Base-by-base conservation (phyloP, 2,888 invertebrate genomes). In the Imbricaverruca yamaguchii region DNA sequence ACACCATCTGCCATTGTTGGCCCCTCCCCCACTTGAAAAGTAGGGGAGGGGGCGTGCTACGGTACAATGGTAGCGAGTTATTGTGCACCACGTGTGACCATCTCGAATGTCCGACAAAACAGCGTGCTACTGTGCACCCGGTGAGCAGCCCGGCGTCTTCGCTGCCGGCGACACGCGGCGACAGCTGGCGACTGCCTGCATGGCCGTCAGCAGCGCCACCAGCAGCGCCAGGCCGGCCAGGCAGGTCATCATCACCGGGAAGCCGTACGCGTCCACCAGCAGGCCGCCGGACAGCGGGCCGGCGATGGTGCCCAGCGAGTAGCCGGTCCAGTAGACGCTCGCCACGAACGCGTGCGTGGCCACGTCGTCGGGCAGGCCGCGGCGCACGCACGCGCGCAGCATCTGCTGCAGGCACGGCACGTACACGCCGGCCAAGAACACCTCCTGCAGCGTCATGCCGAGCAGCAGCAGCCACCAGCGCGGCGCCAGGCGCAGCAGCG, bases 401-500 rank as follows among this genome's bases (percentile, higher is more conserved):
- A 74, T 74, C 18, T 8, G 74, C 74, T 12, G 53, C 53, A 74
- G 39, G 21, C 74, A 74, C 6, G 74, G 74, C 15, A 74, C 13
- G 74, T 74, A 74, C 53, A 53, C 74, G 53, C 74, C 74, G 13
- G 55, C 56, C 4, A 57, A 15, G 13, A 12, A 79, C 13, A 6
- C 25, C 23, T 79, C 56, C 57, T 25, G 21, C 23, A 79, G 57
- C 57, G 25, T 25, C 79, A 57, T 57, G 23, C 79, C 79, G 23
- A 23, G 23, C 1, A n/a, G 23, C n/a, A 79, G 79, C 23, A 79
- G 79, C 57, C 57, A 57, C 57, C 79, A 59, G 57, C 15, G 57
- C 56, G 79, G 79, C 13, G 23, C 25, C 18, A 57, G 57, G 23
- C 23, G 23, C 23, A 79, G 79, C 79, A 79, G 79, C 57, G 79